phyloP scores from a whole-genome alignment of 2,888 invertebrate genomes.

The Noctua janthe region DNA sequence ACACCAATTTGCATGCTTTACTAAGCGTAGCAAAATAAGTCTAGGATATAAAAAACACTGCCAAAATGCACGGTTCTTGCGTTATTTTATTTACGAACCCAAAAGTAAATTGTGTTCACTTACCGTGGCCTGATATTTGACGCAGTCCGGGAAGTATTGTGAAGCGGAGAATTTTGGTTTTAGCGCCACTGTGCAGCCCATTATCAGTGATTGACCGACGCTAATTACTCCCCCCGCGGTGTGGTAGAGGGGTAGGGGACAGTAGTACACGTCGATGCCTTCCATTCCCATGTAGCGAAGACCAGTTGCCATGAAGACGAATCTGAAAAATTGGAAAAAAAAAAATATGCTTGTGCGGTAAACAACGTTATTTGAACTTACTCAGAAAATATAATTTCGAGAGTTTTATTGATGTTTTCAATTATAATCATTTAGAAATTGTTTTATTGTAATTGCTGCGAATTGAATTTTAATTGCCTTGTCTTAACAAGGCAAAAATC shows the following conservation, averaged over 20 bases:
- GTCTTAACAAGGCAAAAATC: not conserved
- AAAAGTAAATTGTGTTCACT: constrained; percentile 73
- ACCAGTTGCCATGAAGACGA: constrained; percentile 94
- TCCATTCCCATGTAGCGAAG: constrained; percentile 92
- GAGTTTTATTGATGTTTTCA: not conserved
- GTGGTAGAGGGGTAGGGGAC: constrained; percentile 98
- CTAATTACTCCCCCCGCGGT: constrained; percentile 98
- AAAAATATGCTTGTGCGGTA: not conserved
- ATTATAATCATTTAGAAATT: not conserved
- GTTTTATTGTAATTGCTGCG: not conserved
- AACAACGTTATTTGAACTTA: not conserved
- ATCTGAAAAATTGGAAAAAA: constrained; percentile 86
- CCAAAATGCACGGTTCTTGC: not conserved
- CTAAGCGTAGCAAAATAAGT: constrained; percentile 17
- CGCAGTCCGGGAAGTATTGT: constrained; percentile 97
- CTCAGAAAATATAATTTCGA: too few species aligned
- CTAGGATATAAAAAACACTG: not conserved
- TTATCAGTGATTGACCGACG: constrained; percentile 94
- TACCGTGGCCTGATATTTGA: constrained; percentile 98
- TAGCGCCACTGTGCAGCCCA: constrained; percentile 96
- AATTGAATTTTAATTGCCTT: not conserved
- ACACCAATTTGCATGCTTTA: constrained; percentile 22
- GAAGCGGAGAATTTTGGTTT: constrained; percentile 98
- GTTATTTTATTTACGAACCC: not conserved
- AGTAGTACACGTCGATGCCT: constrained; percentile 95